Percentiles rank a stretch among this genome's conserved stretches.
These are phyloP conservation scores for Microtus obscurus DNA, from an alignment of 2,797 vertebrate species.

Conservation along the genomic window DNA sequence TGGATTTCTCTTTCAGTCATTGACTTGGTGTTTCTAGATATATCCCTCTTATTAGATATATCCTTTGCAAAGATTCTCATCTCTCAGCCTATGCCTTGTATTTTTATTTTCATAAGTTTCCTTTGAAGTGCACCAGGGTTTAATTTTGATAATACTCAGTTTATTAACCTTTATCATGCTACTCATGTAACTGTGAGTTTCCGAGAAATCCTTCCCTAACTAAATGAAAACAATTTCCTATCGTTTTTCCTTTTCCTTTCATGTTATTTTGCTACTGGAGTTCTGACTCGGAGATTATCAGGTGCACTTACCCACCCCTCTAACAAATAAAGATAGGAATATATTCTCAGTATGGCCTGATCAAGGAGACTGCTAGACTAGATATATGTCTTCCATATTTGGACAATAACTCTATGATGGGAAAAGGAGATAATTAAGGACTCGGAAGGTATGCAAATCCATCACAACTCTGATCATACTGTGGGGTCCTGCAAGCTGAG, in stretches of 20 bases:
- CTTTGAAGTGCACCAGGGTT: neutral
- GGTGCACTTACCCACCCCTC: neutral
- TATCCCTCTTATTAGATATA: constrained; percentile 1
- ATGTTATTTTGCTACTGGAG: neutral
- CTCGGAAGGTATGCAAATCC: neutral
- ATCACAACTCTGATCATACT: neutral
- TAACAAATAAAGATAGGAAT: neutral
- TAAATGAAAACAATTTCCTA: neutral
- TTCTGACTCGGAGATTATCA: neutral
- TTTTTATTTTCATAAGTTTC: constrained; percentile 22
- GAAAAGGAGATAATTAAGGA: neutral
- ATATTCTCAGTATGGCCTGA: neutral
- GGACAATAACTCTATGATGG: neutral
- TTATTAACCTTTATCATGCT: constrained; percentile 13
- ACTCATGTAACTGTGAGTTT: constrained; percentile 29
- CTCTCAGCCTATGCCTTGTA: neutral
- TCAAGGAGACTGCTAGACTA: neutral
- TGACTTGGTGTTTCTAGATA: neutral
- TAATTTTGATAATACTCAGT: neutral
- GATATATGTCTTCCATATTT: neutral
- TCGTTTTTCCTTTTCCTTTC: neutral
- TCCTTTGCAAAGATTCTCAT: constrained; percentile 27
- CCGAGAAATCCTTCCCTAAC: neutral
- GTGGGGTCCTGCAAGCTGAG: neutral
- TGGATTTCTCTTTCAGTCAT: neutral